Evolutionary conservation across 2,888 invertebrate genomes (phyloP).

Genomic region (Brachypterus glaber): DNA sequence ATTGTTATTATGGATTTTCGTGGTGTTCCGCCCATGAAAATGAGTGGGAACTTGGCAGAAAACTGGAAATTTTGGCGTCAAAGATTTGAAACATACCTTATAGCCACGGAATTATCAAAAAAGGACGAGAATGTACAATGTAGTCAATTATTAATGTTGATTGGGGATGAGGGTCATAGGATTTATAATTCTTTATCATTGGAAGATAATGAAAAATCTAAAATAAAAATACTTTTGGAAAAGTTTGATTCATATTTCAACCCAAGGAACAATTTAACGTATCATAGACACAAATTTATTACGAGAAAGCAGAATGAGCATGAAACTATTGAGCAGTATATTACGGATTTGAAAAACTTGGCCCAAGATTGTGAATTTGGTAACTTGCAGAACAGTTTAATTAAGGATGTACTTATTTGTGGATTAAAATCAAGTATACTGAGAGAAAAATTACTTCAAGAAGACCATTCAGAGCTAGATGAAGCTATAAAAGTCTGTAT

Average conservation of each 20-base stretch:
- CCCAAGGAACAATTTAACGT: neutral
- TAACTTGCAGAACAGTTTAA: neutral
- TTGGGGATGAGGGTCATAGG: neutral
- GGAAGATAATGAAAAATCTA: neutral
- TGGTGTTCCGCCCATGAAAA: too few species aligned
- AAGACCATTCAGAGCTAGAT: neutral
- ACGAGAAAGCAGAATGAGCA: neutral
- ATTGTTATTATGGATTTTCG: too few species aligned
- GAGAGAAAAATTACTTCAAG: neutral
- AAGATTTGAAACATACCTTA: too few species aligned
- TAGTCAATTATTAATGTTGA: neutral
- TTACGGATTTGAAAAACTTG: neutral
- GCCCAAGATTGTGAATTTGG: neutral
- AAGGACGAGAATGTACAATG: too few species aligned
- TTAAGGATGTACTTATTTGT: neutral
- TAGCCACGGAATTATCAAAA: too few species aligned
- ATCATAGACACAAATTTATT: neutral
- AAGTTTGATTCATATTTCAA: neutral
- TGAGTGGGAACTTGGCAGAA: too few species aligned
- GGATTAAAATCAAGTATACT: neutral
- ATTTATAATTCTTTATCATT: slow-evolving; percentile 1
- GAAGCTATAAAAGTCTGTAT: neutral
- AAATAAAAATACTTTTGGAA: neutral
- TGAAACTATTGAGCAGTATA: slow-evolving; percentile 1
- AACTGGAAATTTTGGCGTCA: too few species aligned